Evolutionary conservation across 2,113 vertebrate species (phyloP).

Genomic region (Martes martes): DNA sequence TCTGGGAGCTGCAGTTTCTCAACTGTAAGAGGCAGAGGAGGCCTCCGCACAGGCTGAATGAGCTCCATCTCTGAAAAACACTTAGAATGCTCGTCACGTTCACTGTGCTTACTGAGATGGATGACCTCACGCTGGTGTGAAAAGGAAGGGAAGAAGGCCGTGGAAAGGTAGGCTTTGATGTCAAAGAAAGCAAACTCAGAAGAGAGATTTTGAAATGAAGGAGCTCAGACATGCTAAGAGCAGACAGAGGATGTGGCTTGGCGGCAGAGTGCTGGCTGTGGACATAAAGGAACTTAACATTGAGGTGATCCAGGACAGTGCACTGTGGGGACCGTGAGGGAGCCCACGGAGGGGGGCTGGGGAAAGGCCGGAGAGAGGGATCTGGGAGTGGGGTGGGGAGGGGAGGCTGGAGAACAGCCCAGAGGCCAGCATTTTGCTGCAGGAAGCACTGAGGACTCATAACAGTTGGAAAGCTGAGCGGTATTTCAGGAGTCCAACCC

Average conservation of each 20-base stretch:
- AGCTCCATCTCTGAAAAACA: not conserved
- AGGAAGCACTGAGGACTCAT: not conserved
- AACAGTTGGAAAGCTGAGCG: not conserved
- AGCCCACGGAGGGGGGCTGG: rapidly evolving
- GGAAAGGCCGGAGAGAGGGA: not conserved
- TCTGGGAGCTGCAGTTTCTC: not conserved
- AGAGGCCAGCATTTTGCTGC: not conserved
- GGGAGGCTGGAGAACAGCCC: not conserved
- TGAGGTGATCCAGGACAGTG: not conserved
- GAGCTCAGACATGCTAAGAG: not conserved
- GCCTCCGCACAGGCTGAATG: not conserved
- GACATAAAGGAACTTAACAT: not conserved
- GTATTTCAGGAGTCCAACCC: not conserved
- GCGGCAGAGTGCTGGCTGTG: not conserved
- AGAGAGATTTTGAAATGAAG: not conserved
- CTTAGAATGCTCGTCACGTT: not conserved
- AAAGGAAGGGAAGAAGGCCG: not conserved
- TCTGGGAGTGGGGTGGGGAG: not conserved
- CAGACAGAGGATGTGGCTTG: not conserved
- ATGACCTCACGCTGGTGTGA: not conserved
- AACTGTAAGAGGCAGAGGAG: not conserved
- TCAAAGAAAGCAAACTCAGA: not conserved
- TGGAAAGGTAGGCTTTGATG: not conserved
- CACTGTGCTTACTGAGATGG: not conserved
- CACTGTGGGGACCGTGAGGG: not conserved